These are phyloP conservation scores for Neogale vison DNA, from an alignment of 2,113 vertebrate genomes.

Conservation along the genomic window DNA sequence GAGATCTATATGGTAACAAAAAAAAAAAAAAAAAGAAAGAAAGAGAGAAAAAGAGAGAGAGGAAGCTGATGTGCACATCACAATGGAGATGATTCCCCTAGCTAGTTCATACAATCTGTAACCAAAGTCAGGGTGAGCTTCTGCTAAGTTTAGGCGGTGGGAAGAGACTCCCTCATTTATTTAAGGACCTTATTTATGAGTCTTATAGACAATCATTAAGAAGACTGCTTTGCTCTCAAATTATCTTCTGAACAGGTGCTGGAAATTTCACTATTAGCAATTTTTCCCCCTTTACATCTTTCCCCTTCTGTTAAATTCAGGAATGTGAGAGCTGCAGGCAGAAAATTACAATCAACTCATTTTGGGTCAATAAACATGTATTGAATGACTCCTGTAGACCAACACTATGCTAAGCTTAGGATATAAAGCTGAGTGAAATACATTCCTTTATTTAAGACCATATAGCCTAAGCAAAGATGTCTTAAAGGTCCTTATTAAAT, in stretches of 20 bases:
- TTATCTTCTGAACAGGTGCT: not conserved
- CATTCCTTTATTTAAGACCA: not conserved
- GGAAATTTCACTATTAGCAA: not conserved
- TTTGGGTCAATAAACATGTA: not conserved
- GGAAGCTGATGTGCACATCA: not conserved
- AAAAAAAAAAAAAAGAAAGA: no score
- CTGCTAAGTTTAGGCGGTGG: not conserved
- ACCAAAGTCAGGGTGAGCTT: not conserved
- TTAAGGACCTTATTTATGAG: not conserved
- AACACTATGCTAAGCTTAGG: not conserved
- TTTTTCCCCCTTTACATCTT: not conserved
- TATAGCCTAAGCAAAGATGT: not conserved
- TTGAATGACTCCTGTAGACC: not conserved
- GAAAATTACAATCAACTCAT: not conserved
- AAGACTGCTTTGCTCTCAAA: not conserved
- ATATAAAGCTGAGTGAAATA: not conserved
- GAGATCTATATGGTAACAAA: not conserved
- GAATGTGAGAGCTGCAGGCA: not conserved
- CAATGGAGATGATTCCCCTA: not conserved
- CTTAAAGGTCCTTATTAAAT: not conserved
- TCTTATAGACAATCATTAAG: not conserved
- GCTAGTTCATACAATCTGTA: not conserved
- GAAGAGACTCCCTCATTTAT: not conserved
- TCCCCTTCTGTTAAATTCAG: slow-evolving; percentile 27
- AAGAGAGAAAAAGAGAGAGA: not conserved